Evolutionary conservation across 2,797 vertebrate species (phyloP), one percentile per base, ranked within the genome.

Genomic region (Rhinogobio ventralis): DNA sequence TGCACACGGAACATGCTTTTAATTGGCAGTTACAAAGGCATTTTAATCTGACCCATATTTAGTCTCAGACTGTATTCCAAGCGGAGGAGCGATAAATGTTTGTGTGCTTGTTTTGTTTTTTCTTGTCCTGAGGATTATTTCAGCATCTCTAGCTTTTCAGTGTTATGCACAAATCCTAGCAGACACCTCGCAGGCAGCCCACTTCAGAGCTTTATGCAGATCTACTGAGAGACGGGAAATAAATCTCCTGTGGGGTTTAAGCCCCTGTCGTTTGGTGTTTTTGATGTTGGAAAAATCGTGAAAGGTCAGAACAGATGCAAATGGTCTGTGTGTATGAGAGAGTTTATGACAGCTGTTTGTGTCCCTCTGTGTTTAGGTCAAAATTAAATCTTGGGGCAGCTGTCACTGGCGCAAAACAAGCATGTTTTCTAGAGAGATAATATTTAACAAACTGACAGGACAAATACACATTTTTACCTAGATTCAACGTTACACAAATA

Each of bases 11-110:
- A 68, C 39, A 60, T 25, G 4, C n/a, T 82, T 71, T 60, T 72
- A 71, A 60, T 79, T 72, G 51, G 25, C 82, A 11, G 2, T 66
- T 73, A 49, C 77, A 66, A 64, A 73, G 64, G 46, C 36, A 55
- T 87, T 83, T 49, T 80, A 75, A 88, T 49, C 53, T 80, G 89
- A 93, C 88, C 91, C 87, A 91, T 90, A 92, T 93, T 92, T 90
- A 92, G 87, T 90, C 86, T 86, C 25, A 28, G 33, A 42, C 20
- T 64, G 53, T 64, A 39, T 39, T 66, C 23, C 1, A 17, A 67
- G 62, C 28, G 0, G 7, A 39, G 30, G 13, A 60, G 36, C 23
- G 2, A 39, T 62, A 8, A 55, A 62, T 60, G 75, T 46, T 30
- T 62, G 82, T 0, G 23, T 20, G 67, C 20, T 0, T 42, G 49